Percentiles rank a stretch among this genome's conserved stretches.
phyloP scores from a whole-genome alignment of 2,888 invertebrate genomes.

The Deroplatys truncata region DNA sequence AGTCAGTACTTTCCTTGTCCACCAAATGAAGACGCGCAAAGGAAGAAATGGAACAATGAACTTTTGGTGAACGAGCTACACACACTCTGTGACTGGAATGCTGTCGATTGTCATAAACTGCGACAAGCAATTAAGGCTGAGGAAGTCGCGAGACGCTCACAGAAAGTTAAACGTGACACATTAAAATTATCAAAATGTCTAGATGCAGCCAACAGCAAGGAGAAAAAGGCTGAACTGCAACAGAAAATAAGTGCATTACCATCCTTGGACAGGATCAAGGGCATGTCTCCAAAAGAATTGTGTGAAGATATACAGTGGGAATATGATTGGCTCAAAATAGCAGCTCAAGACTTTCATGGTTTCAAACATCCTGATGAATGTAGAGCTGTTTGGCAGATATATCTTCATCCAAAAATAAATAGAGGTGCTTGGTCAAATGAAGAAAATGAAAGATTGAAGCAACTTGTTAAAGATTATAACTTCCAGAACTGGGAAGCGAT shows the following conservation, averaged over 20 bases:
- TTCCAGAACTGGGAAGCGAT: conserved; percentile 17
- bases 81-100: not conserved
- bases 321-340: conserved; percentile 19
- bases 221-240: not conserved
- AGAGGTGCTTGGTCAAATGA: not conserved
- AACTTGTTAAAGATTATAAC: not conserved
- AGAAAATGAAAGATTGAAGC: not conserved
- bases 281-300: not conserved
- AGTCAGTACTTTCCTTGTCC: not conserved
- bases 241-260: not conserved
- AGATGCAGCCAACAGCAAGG: not conserved
- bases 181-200: not conserved
- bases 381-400: conserved; percentile 1
- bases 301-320: not conserved
- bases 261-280: not conserved
- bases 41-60: not conserved
- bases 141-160: not conserved
- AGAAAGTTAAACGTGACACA: not conserved
- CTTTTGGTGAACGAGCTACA: not conserved
- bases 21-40: not conserved
- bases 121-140: not conserved
- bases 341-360: not conserved
- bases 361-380: not conserved
- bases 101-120: not conserved
- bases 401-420: not conserved